phyloP scores from a whole-genome alignment of 2,888 invertebrate genomes.

The Lomographa bimaculata region DNA sequence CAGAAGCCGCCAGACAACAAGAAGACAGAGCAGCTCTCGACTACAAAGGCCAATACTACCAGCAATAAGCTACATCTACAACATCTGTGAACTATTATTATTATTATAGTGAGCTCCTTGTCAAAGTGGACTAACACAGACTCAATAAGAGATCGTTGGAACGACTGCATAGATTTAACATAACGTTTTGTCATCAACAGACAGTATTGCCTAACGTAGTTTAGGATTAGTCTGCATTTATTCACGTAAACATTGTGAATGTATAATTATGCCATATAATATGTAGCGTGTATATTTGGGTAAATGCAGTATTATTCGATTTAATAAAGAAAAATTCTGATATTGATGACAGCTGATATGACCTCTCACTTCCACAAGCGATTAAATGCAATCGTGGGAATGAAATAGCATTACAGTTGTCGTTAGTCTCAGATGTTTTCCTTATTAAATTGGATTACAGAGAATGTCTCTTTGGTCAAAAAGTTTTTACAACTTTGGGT shows the following conservation, averaged over 20 bases:
- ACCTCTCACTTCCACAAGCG: too few relatives aligned
- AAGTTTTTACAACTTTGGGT: constrained; percentile 1
- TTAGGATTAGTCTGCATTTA: not conserved
- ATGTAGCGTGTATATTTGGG: constrained; percentile 1
- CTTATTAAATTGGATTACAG: too few relatives aligned
- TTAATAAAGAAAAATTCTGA: too few relatives aligned
- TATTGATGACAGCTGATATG: too few relatives aligned
- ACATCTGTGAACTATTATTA: constrained; percentile 11
- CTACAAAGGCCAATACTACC: constrained; percentile 86
- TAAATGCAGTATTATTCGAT: constrained; percentile 1
- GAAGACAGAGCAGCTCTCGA: constrained; percentile 79
- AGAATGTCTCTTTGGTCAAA: not conserved
- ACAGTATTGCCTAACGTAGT: constrained; percentile 13
- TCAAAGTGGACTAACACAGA: constrained; percentile 20
- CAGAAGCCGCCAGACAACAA: constrained; percentile 69
- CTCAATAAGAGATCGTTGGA: constrained; percentile 17
- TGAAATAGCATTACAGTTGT: too few relatives aligned
- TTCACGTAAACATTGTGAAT: constrained; percentile 1
- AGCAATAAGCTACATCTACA: too few relatives aligned
- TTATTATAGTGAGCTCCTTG: constrained; percentile 27
- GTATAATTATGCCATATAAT: constrained; percentile 15
- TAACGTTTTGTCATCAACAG: constrained; percentile 14
- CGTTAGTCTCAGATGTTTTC: too few relatives aligned
- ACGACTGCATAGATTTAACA: constrained; percentile 27
- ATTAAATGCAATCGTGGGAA: too few relatives aligned